Percentiles rank a stretch among this genome's conserved stretches.
phyloP scores from a whole-genome alignment of 2,888 invertebrate genomes.

The Pegoplata infirma region DNA sequence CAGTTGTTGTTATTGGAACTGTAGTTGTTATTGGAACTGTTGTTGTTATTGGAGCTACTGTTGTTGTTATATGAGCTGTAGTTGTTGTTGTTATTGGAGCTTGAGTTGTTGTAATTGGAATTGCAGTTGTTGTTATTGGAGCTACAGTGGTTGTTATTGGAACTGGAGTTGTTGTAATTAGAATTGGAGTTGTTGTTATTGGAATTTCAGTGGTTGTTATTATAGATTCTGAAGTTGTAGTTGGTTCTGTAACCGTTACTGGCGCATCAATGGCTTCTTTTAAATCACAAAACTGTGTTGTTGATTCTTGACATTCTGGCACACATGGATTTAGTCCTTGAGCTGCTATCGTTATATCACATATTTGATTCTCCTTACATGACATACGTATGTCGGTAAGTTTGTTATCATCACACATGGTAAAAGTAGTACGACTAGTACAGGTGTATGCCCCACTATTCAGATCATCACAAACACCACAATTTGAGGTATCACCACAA shows the following conservation, averaged over 20 bases:
- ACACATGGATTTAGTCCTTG: conserved; percentile 62
- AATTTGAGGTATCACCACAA: conserved; percentile 67
- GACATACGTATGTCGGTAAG: conserved; percentile 10
- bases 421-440: conserved; percentile 67
- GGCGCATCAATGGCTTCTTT: conserved; percentile 49
- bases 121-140: conserved; percentile 3
- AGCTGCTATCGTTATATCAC: conserved; percentile 60
- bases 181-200: conserved; percentile 6
- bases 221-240: conserved; percentile 4
- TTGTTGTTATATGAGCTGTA: not conserved
- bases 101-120: not conserved
- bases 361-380: conserved; percentile 64
- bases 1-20: not conserved
- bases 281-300: conserved; percentile 65
- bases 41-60: too few species aligned
- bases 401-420: conserved; percentile 55
- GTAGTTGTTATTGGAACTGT: too few species aligned
- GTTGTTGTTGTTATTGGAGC: conserved; percentile 3
- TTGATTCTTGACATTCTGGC: conserved; percentile 27
- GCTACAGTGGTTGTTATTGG: conserved; percentile 6
- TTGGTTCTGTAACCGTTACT: not conserved
- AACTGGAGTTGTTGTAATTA: not conserved
- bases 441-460: conserved; percentile 65
- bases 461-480: conserved; percentile 60
- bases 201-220: conserved; percentile 3